Percentiles rank a stretch among this genome's conserved stretches.
phyloP scores from a whole-genome alignment of 2,113 vertebrate species.

The Ptyas mucosa region DNA sequence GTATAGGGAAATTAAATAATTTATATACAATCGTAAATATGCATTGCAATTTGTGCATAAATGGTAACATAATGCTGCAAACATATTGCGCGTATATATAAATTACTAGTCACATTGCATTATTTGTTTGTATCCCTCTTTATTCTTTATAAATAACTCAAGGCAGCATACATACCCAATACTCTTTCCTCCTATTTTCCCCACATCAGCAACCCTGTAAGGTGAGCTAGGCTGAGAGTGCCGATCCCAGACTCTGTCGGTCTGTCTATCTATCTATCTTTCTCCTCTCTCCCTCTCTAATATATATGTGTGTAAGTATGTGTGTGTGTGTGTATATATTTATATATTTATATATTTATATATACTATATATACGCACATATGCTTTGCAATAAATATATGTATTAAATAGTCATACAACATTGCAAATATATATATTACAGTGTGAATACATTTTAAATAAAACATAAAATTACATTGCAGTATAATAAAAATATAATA shows the following conservation, averaged over 20 bases:
- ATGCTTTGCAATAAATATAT: neutral
- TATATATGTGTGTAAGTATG: too few species aligned
- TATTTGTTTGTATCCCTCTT: too few species aligned
- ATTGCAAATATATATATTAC: neutral
- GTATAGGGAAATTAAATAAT: too few species aligned
- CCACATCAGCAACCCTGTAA: too few species aligned
- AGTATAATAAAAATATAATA: neutral
- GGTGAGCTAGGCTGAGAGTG: too few species aligned
- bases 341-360: neutral
- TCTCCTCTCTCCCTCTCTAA: too few species aligned
- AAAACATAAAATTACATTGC: neutral
- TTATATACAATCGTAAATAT: too few species aligned
- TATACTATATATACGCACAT: neutral
- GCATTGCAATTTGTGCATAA: neutral
- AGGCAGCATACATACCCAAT: too few species aligned
- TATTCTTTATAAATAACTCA: too few species aligned
- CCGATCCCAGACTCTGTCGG: too few species aligned
- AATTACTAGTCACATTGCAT: neutral
- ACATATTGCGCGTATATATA: neutral
- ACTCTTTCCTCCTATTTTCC: too few species aligned
- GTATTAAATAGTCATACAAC: neutral
- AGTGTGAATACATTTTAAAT: neutral
- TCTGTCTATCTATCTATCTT: too few species aligned
- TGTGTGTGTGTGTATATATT: neutral
- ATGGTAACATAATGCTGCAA: neutral